A percentile compares a stretch with the other conserved stretches of the same genome.
phyloP scores from a whole-genome alignment of 1,140 invertebrate species.

The Anastrepha obliqua region DNA sequence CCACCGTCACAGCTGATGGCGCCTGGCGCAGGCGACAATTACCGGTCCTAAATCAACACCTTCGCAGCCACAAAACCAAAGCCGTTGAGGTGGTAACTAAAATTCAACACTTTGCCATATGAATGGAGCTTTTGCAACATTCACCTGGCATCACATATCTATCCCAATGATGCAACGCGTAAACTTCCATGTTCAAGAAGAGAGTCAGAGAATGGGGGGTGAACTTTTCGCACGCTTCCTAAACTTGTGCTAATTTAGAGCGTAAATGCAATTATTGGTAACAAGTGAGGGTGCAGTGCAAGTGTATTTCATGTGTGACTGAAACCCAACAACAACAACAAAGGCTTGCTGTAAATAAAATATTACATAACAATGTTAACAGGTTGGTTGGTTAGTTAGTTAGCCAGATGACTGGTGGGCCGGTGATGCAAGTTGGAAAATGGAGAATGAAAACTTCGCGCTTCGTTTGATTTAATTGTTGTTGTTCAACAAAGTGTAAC shows the following conservation, averaged over 20 bases:
- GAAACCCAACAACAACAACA: not conserved
- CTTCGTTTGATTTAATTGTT: constrained; percentile 37
- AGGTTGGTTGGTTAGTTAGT: constrained; percentile 11
- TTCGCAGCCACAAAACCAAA: not conserved
- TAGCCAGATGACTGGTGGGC: not conserved
- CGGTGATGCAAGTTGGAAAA: constrained; percentile 30
- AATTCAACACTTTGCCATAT: not conserved
- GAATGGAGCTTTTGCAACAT: not conserved
- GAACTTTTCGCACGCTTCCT: not conserved
- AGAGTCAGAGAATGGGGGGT: not conserved
- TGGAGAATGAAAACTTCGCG: constrained; percentile 44
- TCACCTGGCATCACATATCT: not conserved
- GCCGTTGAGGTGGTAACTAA: not conserved
- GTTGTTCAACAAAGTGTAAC: constrained; percentile 32
- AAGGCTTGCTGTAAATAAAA: not conserved
- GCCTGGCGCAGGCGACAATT: not conserved
- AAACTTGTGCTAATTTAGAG: constrained; percentile 36
- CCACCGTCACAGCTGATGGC: constrained; percentile 16
- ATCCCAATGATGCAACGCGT: not conserved
- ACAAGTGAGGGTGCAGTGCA: constrained; percentile 31
- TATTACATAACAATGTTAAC: constrained; percentile 8
- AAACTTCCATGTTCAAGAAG: not conserved
- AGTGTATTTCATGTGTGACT: not conserved
- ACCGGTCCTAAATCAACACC: constrained; percentile 42
- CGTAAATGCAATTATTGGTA: constrained; percentile 37